phyloP scores from a whole-genome alignment of 2,888 invertebrate species.

The Apoda limacodes region DNA sequence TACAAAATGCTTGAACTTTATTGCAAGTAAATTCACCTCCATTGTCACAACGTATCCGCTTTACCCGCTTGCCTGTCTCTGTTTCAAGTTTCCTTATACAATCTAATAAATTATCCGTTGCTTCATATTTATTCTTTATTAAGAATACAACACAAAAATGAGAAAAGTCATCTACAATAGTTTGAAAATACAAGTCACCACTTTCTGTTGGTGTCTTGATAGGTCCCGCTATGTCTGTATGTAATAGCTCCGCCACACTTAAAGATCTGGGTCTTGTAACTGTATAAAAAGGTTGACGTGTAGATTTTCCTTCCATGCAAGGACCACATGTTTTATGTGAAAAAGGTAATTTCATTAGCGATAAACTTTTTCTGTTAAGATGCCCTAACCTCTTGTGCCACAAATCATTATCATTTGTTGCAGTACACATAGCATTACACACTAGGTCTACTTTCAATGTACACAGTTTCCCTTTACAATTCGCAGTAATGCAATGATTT shows the following conservation, averaged over 20 bases:
- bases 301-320: conserved; percentile 11
- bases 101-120: conserved; percentile 15
- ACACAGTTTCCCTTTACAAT: too few relatives aligned
- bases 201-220: conserved; percentile 6
- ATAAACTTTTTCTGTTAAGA: conserved; percentile 11
- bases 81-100: conserved; percentile 15
- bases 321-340: conserved; percentile 5
- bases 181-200: conserved; percentile 14
- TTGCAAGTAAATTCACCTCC: too few relatives aligned
- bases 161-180: conserved; percentile 16
- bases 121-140: conserved; percentile 17
- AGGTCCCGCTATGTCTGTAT: conserved; percentile 19
- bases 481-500: conserved; percentile 3
- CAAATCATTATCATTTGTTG: too few relatives aligned
- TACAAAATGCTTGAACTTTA: too few relatives aligned
- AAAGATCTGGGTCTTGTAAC: conserved; percentile 1
- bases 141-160: too few relatives aligned
- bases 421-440: too few relatives aligned
- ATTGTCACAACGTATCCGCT: too few relatives aligned
- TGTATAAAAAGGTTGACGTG: conserved; percentile 9
- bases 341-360: conserved; percentile 7
- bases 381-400: conserved; percentile 16
- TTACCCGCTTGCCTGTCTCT: too few relatives aligned
- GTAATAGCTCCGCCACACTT: conserved; percentile 13
- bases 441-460: too few relatives aligned